These are phyloP conservation scores for Nerophis ophidion DNA, from an alignment of 2,113 vertebrate genomes.

Conservation along the genomic window DNA sequence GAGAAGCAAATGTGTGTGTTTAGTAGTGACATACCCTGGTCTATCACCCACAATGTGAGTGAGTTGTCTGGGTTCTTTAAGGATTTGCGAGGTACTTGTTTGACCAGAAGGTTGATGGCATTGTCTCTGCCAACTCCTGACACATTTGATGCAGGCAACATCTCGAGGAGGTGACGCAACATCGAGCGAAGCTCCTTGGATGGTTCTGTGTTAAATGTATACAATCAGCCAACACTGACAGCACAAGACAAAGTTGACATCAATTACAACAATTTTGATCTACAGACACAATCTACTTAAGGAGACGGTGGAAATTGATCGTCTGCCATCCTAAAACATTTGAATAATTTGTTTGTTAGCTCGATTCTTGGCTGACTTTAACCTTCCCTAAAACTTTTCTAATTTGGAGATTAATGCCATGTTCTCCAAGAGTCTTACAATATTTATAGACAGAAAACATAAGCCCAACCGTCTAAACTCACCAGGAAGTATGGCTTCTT, in stretches of 20 bases:
- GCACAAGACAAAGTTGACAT: not conserved
- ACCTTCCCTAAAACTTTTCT: not conserved
- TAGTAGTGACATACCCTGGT: conserved; percentile 77
- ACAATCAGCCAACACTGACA: not conserved
- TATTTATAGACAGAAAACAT: too few relatives aligned
- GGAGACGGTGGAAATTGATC: not conserved
- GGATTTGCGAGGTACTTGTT: conserved; percentile 87
- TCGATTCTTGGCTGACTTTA: not conserved
- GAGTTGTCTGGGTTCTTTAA: conserved; percentile 84
- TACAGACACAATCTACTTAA: not conserved
- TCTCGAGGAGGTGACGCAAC: conserved; percentile 82
- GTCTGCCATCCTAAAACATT: not conserved
- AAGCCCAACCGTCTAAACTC: conserved; percentile 44
- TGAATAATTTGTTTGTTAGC: not conserved
- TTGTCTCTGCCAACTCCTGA: conserved; percentile 85
- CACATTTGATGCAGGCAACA: conserved; percentile 75
- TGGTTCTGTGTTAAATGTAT: conserved; percentile 73
- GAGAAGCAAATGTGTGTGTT: not conserved
- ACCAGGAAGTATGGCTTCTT: conserved; percentile 87
- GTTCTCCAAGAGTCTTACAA: too few relatives aligned
- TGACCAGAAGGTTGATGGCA: conserved; percentile 87
- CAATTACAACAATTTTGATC: too few relatives aligned
- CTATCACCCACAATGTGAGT: conserved; percentile 89
- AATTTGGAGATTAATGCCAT: too few relatives aligned
- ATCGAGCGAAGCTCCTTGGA: conserved; percentile 84